Conservation (phyloP, 2,113 vertebrate species). For the Pampusana beccarii region DNA sequence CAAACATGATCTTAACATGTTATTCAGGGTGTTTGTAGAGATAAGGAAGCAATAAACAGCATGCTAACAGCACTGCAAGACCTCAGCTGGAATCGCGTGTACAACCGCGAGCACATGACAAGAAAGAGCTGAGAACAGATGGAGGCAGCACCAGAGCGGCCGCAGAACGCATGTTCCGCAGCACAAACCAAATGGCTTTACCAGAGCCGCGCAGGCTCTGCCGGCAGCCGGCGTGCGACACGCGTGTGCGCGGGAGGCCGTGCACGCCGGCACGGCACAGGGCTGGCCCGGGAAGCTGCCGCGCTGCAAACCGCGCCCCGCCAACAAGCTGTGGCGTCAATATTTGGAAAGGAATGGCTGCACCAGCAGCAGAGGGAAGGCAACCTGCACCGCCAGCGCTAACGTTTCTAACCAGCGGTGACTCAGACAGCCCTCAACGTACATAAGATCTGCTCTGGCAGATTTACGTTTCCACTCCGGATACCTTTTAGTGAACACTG, state of each 20-base stretch:
- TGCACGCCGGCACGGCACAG: neutral
- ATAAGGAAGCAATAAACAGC: neutral
- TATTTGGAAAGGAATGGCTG: neutral
- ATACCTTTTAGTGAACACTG: neutral
- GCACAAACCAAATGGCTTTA: neutral
- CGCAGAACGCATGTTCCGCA: neutral
- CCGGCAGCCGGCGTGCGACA: neutral
- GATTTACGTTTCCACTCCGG: neutral
- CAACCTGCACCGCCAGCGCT: neutral
- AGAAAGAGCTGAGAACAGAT: neutral
- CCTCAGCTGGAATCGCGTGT: neutral
- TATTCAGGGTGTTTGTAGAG: neutral
- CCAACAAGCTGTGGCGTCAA: neutral
- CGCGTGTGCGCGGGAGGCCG: accelerated
- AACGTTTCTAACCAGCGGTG: neutral
- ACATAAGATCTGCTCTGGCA: neutral
- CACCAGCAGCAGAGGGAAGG: neutral
- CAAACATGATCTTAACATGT: neutral
- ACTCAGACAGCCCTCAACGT: neutral
- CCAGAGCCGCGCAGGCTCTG: accelerated
- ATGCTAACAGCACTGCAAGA: neutral
- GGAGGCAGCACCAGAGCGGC: neutral
- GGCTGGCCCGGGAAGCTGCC: neutral
- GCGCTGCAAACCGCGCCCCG: neutral
- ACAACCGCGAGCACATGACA: neutral